phyloP scores from a whole-genome alignment of 92 coral and sea anemone genomes.

The Parazoanthus darwini region DNA sequence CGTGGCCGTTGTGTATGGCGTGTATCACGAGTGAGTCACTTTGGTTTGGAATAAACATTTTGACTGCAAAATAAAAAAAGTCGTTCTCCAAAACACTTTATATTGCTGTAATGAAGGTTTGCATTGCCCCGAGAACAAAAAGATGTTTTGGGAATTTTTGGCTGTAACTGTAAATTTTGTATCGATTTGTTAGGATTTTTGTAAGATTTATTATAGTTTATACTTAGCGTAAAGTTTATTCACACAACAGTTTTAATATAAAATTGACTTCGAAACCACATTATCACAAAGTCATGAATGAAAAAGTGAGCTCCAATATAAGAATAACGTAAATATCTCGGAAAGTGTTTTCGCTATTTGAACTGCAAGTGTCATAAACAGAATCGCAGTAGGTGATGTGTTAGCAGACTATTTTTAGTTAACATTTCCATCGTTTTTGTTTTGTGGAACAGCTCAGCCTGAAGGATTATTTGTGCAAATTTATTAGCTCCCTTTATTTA shows the following conservation, averaged over 20 bases:
- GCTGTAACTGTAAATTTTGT: not conserved
- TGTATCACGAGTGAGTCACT: conserved; percentile 71
- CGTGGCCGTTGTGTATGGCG: conserved; percentile 82
- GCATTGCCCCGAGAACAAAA: not conserved
- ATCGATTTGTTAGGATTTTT: not conserved
- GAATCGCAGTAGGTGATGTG: no score
- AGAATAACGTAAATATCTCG: not conserved
- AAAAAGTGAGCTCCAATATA: no score
- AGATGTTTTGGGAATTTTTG: no score
- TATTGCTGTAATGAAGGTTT: not conserved
- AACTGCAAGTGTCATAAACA: not conserved
- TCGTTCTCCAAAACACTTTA: not conserved
- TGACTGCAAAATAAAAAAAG: no score
- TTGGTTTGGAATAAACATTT: not conserved
- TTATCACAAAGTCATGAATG: not conserved
- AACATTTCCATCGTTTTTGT: no score
- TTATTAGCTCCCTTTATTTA: no score
- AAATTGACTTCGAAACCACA: not conserved
- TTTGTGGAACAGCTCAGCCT: no score
- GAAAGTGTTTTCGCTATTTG: not conserved
- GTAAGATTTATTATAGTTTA: no score
- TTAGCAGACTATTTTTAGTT: no score
- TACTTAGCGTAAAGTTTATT: not conserved
- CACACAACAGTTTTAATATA: not conserved
- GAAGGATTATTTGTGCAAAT: no score